Conservation (phyloP, 2,797 vertebrate genomes). For the Sebastes iracundus region DNA sequence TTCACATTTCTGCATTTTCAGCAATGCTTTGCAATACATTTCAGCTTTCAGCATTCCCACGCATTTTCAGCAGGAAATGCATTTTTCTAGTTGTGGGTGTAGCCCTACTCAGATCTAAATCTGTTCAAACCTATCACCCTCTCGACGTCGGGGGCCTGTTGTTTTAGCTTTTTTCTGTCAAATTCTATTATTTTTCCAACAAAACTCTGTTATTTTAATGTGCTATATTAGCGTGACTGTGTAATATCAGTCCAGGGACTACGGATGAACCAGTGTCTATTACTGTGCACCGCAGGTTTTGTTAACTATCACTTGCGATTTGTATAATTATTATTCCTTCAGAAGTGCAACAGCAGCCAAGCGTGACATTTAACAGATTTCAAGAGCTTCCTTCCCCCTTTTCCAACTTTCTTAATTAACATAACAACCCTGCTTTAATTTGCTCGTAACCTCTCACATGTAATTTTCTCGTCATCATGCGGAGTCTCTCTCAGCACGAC, state of each 20-base stretch:
- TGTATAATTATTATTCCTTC: not conserved
- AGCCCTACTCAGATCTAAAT: no score
- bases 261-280: not conserved
- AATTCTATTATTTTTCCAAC: not conserved
- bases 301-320: not conserved
- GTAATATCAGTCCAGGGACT: not conserved
- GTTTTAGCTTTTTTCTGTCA: not conserved
- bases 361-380: slow-evolving; percentile 18
- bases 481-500: slow-evolving; percentile 31
- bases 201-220: not conserved
- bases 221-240: not conserved
- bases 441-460: slow-evolving; percentile 27
- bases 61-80: no score
- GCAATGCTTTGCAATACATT: no score
- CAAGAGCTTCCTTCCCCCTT: not conserved
- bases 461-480: slow-evolving; percentile 32
- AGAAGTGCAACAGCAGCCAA: not conserved
- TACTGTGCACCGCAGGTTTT: not conserved
- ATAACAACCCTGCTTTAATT: slow-evolving; percentile 33
- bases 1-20: no score
- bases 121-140: not conserved
- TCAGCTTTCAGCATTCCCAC: no score
- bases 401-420: slow-evolving; percentile 49
- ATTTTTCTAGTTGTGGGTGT: no score
- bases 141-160: not conserved